Base-by-base conservation (phyloP, 1,140 invertebrate genomes). In the Bradynema listronoti region DNA sequence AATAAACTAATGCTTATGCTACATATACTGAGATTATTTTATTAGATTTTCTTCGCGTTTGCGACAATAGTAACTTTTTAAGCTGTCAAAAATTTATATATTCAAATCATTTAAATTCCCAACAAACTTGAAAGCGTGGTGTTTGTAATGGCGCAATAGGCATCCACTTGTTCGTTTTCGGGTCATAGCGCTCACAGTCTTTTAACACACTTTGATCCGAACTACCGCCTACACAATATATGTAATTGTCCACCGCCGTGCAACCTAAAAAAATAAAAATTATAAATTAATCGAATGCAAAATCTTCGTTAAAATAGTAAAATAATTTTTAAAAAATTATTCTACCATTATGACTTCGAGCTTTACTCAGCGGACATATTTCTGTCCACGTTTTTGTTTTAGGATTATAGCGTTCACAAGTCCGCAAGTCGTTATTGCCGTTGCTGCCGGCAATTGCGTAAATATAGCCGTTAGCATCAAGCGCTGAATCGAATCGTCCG, bases 361-460 rank as follows among this genome's bases (percentile, higher is more conserved):
- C 84, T 45, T 85, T 80, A 14, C 84, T 83, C 61, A 89, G 78
- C 30, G 81, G 79, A 1, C 84, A 81, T n/a, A 84, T 78, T 47
- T 80, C 78, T 0, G 78, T 79, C 88, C 88, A 90, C 61, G 83
- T 84, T 36, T 81, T 75, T 22, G 64, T 71, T n/a, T 77, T 79
- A 0, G 81, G 79, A 63, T 86, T 82, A 53, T 84, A 83, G 63
- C 83, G 83, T 76, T 89, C 87, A 0, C 86, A 85, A 0, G 85
- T 84, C 24, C 82, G 81, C 34, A 88, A 79, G 71, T 88, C 87
- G 24, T 83, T 83, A 1, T 83, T 82, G n/a, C 88, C 88, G 79
- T 89, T 87, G 14, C 79, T 82, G 55, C 88, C 88, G 14, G 87
- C 87, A 55, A 87, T 81, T 11, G 86, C 87, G 78, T 86, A 90